Evolutionary conservation across 1,140 invertebrate species (phyloP).

Genomic region (Papilio xuthus): DNA sequence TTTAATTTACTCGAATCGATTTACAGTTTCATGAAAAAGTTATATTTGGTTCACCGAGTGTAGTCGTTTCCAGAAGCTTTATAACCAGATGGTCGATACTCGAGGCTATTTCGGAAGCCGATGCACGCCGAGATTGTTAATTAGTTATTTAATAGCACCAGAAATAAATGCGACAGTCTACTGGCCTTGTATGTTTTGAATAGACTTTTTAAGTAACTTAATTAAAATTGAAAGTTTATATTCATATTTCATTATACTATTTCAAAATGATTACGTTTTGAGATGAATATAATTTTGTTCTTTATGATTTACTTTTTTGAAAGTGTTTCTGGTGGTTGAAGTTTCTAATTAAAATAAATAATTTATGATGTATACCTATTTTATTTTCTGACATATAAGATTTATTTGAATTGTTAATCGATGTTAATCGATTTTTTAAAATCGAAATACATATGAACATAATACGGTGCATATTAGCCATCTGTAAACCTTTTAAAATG

Average conservation of each 20-base stretch:
- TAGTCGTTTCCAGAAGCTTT: constrained; percentile 39
- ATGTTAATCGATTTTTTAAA: no score
- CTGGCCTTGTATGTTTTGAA: background rate
- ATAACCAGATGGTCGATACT: constrained; percentile 36
- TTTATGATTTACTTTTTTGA: no score
- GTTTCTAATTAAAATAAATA: no score
- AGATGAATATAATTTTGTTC: no score
- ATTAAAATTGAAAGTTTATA: background rate
- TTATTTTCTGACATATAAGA: no score
- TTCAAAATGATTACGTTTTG: no score
- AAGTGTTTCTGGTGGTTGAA: no score
- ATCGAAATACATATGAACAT: no score
- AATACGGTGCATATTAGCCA: no score
- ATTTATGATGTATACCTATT: no score
- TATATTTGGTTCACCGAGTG: constrained; percentile 41
- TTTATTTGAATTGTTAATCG: no score
- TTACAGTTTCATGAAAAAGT: constrained; percentile 41
- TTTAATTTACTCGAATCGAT: background rate
- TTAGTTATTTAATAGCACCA: constrained; percentile 13
- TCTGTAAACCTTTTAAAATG: no score
- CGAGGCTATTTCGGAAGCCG: background rate
- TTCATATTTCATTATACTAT: background rate
- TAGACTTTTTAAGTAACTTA: background rate
- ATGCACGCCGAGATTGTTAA: background rate
- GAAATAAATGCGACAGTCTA: background rate